These are phyloP conservation scores for Protobothrops flavoviridis DNA, from an alignment of 2,113 vertebrate species.

Conservation along the genomic window DNA sequence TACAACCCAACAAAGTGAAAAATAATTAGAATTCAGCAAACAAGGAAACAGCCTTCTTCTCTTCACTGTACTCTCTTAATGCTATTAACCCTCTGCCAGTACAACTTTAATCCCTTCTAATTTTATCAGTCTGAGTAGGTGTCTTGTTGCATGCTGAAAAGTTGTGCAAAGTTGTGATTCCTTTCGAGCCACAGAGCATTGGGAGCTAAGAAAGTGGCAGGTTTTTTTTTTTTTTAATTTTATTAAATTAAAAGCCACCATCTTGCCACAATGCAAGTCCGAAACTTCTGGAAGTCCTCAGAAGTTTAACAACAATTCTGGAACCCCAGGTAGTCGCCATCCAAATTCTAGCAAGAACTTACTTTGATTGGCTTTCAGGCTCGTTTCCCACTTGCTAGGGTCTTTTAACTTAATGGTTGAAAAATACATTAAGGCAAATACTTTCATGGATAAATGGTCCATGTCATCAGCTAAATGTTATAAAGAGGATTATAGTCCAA, in stretches of 20 bases:
- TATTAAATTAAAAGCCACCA: not conserved
- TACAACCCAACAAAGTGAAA: not conserved
- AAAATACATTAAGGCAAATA: not conserved
- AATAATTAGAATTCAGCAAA: not conserved
- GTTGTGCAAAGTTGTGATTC: not conserved
- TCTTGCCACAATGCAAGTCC: not conserved
- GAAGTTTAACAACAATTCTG: not conserved
- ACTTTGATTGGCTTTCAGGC: not conserved
- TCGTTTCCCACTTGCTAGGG: not conserved
- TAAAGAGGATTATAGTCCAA: not conserved
- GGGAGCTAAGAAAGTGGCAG: not conserved
- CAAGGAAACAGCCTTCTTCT: not conserved
- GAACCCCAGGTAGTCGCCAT: not conserved
- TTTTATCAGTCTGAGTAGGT: not conserved
- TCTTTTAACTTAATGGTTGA: not conserved
- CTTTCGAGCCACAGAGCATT: not conserved
- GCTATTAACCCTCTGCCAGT: slow-evolving; percentile 21
- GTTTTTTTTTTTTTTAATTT: not conserved
- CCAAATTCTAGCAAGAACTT: not conserved
- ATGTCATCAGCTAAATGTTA: not conserved
- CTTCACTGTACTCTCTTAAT: slow-evolving; percentile 23
- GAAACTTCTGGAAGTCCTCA: not conserved
- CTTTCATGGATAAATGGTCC: not conserved
- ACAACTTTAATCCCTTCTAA: not conserved
- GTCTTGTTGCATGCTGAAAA: not conserved